Evolutionary conservation across 64 coral and sea anemone species (phyloP).

Genomic region (Porites australiensis): DNA sequence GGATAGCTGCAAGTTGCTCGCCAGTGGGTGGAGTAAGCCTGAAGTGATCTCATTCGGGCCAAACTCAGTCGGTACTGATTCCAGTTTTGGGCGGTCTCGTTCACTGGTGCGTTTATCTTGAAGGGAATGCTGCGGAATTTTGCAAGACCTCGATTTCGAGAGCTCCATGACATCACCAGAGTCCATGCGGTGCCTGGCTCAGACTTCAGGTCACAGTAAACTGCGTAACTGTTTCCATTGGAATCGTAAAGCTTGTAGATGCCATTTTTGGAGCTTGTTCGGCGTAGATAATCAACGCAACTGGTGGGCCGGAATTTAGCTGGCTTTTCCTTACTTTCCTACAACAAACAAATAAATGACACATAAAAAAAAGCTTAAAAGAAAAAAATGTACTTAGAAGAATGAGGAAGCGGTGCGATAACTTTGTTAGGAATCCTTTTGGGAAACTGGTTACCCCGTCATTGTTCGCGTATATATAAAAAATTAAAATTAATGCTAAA

Average conservation of each 20-base stretch:
- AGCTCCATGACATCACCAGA: constrained; percentile 28
- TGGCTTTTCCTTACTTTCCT: neutral
- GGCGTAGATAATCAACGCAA: constrained; percentile 28
- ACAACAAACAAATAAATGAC: too few relatives aligned
- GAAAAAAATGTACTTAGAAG: too few relatives aligned
- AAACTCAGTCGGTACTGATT: constrained; percentile 32
- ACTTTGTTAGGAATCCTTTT: too few relatives aligned
- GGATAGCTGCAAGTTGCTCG: constrained; percentile 57
- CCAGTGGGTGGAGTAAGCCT: constrained; percentile 49
- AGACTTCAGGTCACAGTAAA: constrained; percentile 71
- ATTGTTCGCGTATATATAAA: too few relatives aligned
- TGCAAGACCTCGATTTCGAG: neutral
- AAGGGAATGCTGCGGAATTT: neutral
- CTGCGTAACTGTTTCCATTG: neutral
- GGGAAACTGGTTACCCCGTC: too few relatives aligned
- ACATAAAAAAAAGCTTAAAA: too few relatives aligned
- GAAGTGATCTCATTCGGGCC: constrained; percentile 22
- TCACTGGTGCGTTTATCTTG: constrained; percentile 41
- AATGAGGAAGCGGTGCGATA: too few relatives aligned
- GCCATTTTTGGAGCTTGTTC: neutral
- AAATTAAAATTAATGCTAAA: too few relatives aligned
- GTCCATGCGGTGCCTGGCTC: constrained; percentile 71
- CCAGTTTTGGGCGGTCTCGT: constrained; percentile 45
- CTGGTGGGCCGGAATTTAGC: neutral
- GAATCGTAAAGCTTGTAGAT: constrained; percentile 48